A percentile compares a stretch with the other conserved stretches of the same genome.
These are phyloP conservation scores for Anorthoa munda DNA, from an alignment of 2,888 invertebrate species.

Conservation along the genomic window DNA sequence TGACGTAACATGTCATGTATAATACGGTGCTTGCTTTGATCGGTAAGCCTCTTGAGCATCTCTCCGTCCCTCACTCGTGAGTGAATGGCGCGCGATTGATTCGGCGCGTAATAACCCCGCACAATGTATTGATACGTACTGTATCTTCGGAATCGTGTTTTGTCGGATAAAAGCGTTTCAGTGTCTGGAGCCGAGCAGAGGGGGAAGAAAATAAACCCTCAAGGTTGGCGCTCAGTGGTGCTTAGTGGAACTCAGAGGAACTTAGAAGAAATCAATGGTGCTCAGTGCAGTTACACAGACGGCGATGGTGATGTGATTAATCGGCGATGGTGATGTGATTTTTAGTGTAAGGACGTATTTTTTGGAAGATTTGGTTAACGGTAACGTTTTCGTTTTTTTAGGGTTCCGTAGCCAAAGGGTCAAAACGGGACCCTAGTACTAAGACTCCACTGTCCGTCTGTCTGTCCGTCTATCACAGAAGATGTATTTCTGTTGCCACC, in stretches of 20 bases:
- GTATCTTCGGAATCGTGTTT: constrained; percentile 69
- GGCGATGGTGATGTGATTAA: constrained; percentile 18
- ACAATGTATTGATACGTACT: constrained; percentile 48
- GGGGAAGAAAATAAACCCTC: constrained; percentile 61
- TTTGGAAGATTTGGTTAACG: not conserved
- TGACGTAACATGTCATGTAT: constrained; percentile 7
- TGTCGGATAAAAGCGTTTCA: constrained; percentile 80
- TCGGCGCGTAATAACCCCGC: constrained; percentile 39
- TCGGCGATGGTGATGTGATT: constrained; percentile 18
- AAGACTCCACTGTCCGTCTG: too few relatives aligned
- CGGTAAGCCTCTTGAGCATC: constrained; percentile 29
- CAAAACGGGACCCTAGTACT: too few relatives aligned
- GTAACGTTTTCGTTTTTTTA: not conserved
- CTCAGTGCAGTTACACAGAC: constrained; percentile 27
- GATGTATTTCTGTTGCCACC: too few relatives aligned
- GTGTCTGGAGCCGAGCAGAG: constrained; percentile 70
- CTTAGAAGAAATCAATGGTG: constrained; percentile 15
- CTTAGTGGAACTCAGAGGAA: not conserved
- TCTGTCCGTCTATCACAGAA: too few relatives aligned
- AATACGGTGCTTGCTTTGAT: constrained; percentile 9
- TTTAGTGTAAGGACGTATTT: not conserved
- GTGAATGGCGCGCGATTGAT: constrained; percentile 47
- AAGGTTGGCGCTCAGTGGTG: constrained; percentile 14
- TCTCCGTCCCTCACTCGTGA: constrained; percentile 13
- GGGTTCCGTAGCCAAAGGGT: too few relatives aligned